These are phyloP conservation scores for Enteromius treurensis DNA, from an alignment of 2,797 vertebrate species.

Conservation along the genomic window DNA sequence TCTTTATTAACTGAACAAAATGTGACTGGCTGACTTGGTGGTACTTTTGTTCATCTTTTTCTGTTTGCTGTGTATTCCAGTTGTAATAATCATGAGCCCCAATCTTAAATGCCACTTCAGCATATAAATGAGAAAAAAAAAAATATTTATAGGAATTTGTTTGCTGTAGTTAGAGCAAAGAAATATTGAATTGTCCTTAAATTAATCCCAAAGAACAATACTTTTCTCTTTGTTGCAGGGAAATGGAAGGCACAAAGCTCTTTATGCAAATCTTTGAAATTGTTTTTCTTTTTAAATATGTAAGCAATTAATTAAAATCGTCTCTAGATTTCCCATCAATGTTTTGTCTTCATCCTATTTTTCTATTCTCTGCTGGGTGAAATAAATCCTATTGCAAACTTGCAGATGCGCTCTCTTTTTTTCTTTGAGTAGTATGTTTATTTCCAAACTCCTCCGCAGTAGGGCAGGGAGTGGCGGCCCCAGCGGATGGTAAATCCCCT, in stretches of 20 bases:
- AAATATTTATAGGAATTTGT: constrained; percentile 85
- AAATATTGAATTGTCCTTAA: constrained; percentile 81
- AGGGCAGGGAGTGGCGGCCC: constrained; percentile 55
- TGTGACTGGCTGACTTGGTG: constrained; percentile 81
- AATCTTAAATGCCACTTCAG: constrained; percentile 81
- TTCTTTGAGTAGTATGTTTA: constrained; percentile 55
- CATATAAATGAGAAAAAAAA: constrained; percentile 82
- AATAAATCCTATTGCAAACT: constrained; percentile 81
- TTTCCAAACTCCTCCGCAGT: constrained; percentile 63
- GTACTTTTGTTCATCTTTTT: constrained; percentile 77
- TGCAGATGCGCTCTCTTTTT: constrained; percentile 60
- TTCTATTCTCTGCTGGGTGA: constrained; percentile 82
- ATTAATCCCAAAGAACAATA: constrained; percentile 84
- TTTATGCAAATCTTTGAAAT: constrained; percentile 84
- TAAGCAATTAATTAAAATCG: constrained; percentile 80
- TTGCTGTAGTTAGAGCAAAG: constrained; percentile 81
- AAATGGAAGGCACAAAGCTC: constrained; percentile 84
- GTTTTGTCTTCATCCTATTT: constrained; percentile 85
- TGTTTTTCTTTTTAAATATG: constrained; percentile 70
- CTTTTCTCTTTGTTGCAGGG: constrained; percentile 84
- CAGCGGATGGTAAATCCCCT: constrained; percentile 55
- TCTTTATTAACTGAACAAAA: constrained; percentile 78
- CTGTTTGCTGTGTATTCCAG: constrained; percentile 72
- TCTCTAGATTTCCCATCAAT: constrained; percentile 82
- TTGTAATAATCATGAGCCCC: constrained; percentile 77